These are phyloP conservation scores for Gasterosteus aculeatus DNA, from an alignment of 2,113 vertebrate species.

Conservation along the genomic window DNA sequence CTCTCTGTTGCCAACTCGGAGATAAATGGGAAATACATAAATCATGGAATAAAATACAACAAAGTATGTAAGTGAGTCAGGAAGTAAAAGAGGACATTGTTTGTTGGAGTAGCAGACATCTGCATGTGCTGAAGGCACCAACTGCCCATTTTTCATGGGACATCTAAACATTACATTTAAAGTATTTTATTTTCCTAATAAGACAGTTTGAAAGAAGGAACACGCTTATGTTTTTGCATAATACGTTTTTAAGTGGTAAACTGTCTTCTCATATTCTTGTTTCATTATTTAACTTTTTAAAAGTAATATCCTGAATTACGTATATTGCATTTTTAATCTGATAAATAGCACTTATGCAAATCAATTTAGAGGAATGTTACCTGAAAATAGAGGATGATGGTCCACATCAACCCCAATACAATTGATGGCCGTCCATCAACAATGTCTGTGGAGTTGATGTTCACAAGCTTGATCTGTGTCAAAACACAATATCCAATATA, in stretches of 20 bases:
- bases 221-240: not conserved
- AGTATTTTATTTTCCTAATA: not conserved
- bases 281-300: not conserved
- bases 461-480: slow-evolving; percentile 94
- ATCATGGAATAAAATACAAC: slow-evolving; percentile 34
- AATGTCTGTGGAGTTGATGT: slow-evolving; percentile 98
- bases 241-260: not conserved
- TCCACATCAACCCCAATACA: slow-evolving; percentile 95
- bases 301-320: not conserved
- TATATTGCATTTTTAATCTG: not conserved
- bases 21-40: slow-evolving; percentile 31
- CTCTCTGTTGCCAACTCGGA: not conserved
- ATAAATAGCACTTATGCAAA: not conserved
- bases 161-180: not conserved
- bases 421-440: slow-evolving; percentile 95
- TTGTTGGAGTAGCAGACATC: slow-evolving; percentile 10
- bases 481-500: slow-evolving; percentile 45
- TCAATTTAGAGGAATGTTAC: slow-evolving; percentile 68
- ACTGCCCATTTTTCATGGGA: slow-evolving; percentile 19
- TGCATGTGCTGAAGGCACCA: slow-evolving; percentile 24
- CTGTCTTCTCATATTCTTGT: not conserved
- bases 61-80: slow-evolving; percentile 8
- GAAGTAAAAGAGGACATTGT: slow-evolving; percentile 24
- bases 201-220: not conserved
- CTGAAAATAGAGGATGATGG: slow-evolving; percentile 98